Evolutionary conservation across 1,140 invertebrate species (phyloP), one percentile per base, ranked within the genome.

Genomic region (Acyrthosiphon pisum): DNA sequence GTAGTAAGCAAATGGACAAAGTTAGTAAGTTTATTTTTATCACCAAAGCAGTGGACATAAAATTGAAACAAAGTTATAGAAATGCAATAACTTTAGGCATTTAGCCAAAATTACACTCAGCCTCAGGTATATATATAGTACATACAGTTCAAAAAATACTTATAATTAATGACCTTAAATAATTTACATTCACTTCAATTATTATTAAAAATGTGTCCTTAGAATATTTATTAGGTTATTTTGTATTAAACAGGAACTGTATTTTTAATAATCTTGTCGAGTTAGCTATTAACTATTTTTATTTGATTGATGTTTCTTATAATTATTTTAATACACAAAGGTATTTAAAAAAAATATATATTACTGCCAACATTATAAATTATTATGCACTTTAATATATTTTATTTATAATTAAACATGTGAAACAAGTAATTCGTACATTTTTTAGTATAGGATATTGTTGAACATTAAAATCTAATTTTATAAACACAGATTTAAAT

Each of bases 151-250:
- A 41, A 41, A 84, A 41, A 41, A 87, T 0, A 87, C 30, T 11
- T 18, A 48, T 48, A 46, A 48, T n/a, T 46, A 44, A 41, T 46
- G 60, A 76, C 60, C 60, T 76, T 76, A n/a, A 76, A 68, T 35
- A 76, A n/a, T 76, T 84, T 41, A 84, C 83, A 84, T 41, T 84
- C 83, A 84, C 37, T 84, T 84, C 23, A 37, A 44, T 84, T 84
- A 44, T 22, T 6, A 84, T 41, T 44, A 37, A 84, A 44, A 84
- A 37, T 37, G 22, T 83, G 76, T 37, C 76, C 76, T 83, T 37
- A 83, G 35, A 37, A 83, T 83, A 83, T 23, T 83, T 37, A 83
- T 83, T 83, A 37, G 23, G 22, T 83, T 22, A 76, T 23, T 37
- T 83, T 83, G 35, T 83, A 81, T 37, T 81, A 22, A 81, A 81